Percentiles rank a stretch among this genome's conserved stretches.
phyloP scores from a whole-genome alignment of 2,888 invertebrate species.

The Drosophila testacea region DNA sequence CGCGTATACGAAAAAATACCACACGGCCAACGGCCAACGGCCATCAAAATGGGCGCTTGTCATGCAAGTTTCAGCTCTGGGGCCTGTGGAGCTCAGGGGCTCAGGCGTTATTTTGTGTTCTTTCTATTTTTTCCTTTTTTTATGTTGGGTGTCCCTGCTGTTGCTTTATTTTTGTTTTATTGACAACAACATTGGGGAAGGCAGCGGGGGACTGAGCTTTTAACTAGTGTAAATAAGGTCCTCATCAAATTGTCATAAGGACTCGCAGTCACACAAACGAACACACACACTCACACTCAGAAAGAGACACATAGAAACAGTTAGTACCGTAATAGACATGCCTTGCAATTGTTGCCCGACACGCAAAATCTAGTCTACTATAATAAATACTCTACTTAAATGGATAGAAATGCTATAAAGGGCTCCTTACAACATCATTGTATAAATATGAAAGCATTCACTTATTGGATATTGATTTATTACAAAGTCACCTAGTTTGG shows the following conservation, averaged over 20 bases:
- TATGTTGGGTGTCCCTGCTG: slow-evolving; percentile 43
- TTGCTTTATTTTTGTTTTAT: slow-evolving; percentile 72
- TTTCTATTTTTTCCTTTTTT: slow-evolving; percentile 22
- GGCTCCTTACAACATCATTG: too few relatives aligned
- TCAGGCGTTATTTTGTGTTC: slow-evolving; percentile 3
- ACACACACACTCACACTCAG: slow-evolving; percentile 28
- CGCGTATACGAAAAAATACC: slow-evolving; percentile 75
- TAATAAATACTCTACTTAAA: background rate
- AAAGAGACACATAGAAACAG: slow-evolving; percentile 41
- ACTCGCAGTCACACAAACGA: slow-evolving; percentile 56
- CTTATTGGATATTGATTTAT: too few relatives aligned
- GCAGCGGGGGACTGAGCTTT: slow-evolving; percentile 67
- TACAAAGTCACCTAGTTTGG: too few relatives aligned
- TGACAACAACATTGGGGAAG: slow-evolving; percentile 53
- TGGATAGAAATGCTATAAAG: too few relatives aligned
- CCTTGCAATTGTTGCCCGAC: slow-evolving; percentile 59
- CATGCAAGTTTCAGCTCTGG: slow-evolving; percentile 63
- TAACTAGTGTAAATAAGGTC: slow-evolving; percentile 83
- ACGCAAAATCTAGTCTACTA: slow-evolving; percentile 51
- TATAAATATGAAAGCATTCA: too few relatives aligned
- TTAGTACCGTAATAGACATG: slow-evolving; percentile 58
- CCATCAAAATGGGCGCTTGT: slow-evolving; percentile 73
- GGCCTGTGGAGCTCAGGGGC: slow-evolving; percentile 17
- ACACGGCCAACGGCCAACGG: slow-evolving; percentile 61
- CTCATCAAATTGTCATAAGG: slow-evolving; percentile 83